These are phyloP conservation scores for Gymnothorax reevesii DNA, from an alignment of 2,797 vertebrate species.

Conservation along the genomic window DNA sequence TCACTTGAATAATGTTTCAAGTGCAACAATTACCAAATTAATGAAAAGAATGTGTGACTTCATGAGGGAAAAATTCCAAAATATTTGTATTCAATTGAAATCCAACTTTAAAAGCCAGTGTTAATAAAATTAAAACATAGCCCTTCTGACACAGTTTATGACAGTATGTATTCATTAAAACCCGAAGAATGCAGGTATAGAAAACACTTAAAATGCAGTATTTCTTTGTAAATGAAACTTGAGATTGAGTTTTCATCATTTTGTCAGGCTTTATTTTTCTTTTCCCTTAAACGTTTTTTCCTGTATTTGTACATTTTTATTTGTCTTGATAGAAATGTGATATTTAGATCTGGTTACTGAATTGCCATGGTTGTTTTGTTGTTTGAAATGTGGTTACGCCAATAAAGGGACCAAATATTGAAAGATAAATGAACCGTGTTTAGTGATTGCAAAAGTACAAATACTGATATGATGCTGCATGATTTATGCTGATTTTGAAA, in stretches of 20 bases:
- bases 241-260: conserved; percentile 39
- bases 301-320: conserved; percentile 51
- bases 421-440: conserved; percentile 34
- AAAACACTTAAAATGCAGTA: conserved; percentile 15
- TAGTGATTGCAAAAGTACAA: conserved; percentile 7
- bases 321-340: conserved; percentile 63
- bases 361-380: conserved; percentile 77
- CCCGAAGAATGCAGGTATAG: conserved; percentile 12
- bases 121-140: neutral
- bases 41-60: neutral
- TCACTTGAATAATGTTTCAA: too few relatives aligned
- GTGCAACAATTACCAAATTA: neutral
- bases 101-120: conserved; percentile 17
- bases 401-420: conserved; percentile 80
- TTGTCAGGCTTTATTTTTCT: conserved; percentile 35
- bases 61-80: neutral
- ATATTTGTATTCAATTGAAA: conserved; percentile 11
- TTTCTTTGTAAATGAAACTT: conserved; percentile 21
- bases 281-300: conserved; percentile 30
- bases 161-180: conserved; percentile 1
- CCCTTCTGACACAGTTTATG: neutral
- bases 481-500: neutral
- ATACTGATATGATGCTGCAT: neutral
- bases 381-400: conserved; percentile 77
- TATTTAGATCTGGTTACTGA: conserved; percentile 74